Evolutionary conservation across 2,797 vertebrate species (phyloP), one percentile per base, ranked within the genome.

Genomic region (Siniperca scherzeri): DNA sequence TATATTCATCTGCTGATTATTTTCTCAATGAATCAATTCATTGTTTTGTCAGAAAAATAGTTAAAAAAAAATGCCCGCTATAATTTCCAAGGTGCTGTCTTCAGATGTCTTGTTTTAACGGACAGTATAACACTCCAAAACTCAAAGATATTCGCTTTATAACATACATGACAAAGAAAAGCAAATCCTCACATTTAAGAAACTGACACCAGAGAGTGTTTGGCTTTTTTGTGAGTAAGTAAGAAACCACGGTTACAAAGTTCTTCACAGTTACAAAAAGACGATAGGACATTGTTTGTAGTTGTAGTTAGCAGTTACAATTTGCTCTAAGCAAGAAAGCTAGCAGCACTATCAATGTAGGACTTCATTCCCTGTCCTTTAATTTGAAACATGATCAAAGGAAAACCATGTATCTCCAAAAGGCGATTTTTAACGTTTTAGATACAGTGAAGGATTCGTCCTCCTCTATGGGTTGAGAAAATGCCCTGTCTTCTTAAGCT

Each of bases 41-140:
- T 7, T 3, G 60, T 44, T 64, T 42, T 4, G 4, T 27, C 25
- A 66, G 64, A 30, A 48, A 62, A 22, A 7, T 30, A 30, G 30
- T 2, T 2, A 40, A 0, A 4, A 11, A 22, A 9, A 7, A 61
- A 9, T 13, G 10, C 1, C 10, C 3, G 8, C 4, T 21, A 2
- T 8, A 21, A 21, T 21, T 52, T 50, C 5, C 17, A 16, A 16
- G 46, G 46, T 46, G 3, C 13, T 4, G 14, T 16, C 27, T 57
- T 57, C 4, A 10, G 12, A 44, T 25, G 3, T 65, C 5, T 60
- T 19, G 17, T 19, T 48, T 48, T 17, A 44, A 44, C 44, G 1
- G 44, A 48, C 16, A 48, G 16, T 48, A 48, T 16, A 42, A 42
- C 6, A 7, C 5, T 42, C 61, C 10, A 22, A 44, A 65, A 30